A percentile compares a stretch with the other conserved stretches of the same genome.
phyloP scores from a whole-genome alignment of 2,888 invertebrate species.

The Chymomyza amoena region DNA sequence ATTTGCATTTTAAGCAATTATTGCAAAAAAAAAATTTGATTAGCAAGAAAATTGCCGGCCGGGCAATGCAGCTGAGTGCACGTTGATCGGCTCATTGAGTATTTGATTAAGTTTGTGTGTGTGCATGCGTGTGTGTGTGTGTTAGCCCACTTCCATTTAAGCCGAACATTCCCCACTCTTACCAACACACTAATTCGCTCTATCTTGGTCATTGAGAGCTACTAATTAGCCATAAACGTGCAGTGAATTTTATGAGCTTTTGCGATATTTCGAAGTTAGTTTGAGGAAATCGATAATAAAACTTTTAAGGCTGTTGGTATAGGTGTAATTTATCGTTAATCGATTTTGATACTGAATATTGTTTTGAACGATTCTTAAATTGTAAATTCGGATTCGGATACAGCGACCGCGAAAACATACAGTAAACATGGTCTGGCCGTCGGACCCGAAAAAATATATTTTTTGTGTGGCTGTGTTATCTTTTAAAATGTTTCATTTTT shows the following conservation, averaged over 20 bases:
- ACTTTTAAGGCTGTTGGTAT: not conserved
- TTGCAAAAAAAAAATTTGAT: slow-evolving; percentile 64
- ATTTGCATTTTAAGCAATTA: slow-evolving; percentile 72
- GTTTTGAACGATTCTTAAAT: too few species aligned
- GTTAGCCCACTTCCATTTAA: not conserved
- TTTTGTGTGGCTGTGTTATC: too few species aligned
- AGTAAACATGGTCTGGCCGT: too few species aligned
- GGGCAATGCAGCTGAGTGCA: slow-evolving; percentile 31
- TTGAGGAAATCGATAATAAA: not conserved
- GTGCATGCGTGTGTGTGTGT: not conserved
- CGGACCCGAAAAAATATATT: too few species aligned
- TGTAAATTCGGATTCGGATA: too few species aligned
- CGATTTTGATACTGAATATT: too few species aligned
- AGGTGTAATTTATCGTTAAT: too few species aligned
- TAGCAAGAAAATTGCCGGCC: slow-evolving; percentile 44
- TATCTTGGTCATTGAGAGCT: not conserved
- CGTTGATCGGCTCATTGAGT: slow-evolving; percentile 43
- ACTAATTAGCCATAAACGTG: not conserved
- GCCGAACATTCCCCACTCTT: too few species aligned
- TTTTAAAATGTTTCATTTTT: too few species aligned
- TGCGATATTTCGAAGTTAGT: not conserved
- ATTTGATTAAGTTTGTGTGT: slow-evolving; percentile 43
- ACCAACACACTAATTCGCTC: not conserved
- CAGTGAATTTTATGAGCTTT: not conserved
- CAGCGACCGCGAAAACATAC: too few species aligned